These are phyloP conservation scores for Drosophila pandora DNA, from an alignment of 1,140 invertebrate genomes.

Conservation along the genomic window DNA sequence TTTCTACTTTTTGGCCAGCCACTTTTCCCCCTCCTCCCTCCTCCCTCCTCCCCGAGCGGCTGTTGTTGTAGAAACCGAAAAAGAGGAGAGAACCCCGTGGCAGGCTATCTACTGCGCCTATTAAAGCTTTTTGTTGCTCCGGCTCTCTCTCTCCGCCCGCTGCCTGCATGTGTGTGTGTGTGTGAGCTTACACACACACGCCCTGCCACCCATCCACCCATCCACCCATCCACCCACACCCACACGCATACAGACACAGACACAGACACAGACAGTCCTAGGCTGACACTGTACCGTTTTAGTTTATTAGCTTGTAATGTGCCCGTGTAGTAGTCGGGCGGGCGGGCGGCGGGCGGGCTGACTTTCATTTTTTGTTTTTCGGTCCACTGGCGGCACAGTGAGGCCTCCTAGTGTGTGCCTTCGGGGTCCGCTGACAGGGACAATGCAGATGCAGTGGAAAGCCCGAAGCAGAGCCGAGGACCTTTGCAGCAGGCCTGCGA, in stretches of 20 bases:
- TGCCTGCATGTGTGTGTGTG: conserved; percentile 22
- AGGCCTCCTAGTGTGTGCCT: neutral
- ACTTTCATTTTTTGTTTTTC: neutral
- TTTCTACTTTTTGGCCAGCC: conserved; percentile 8
- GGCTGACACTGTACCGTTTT: conserved; percentile 51
- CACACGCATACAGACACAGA: conserved; percentile 1
- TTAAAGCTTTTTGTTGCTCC: conserved; percentile 44
- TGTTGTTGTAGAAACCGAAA: conserved; percentile 4
- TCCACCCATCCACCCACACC: neutral
- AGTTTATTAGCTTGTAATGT: conserved; percentile 48
- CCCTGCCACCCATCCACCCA: neutral
- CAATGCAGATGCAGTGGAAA: no score
- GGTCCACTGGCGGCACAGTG: conserved; percentile 8
- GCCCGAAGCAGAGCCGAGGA: no score
- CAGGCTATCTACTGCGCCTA: conserved; percentile 57
- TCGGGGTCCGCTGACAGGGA: neutral
- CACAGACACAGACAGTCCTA: conserved; percentile 15
- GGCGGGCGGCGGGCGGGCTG: neutral
- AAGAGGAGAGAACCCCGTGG: conserved; percentile 23
- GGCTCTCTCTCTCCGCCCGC: conserved; percentile 25
- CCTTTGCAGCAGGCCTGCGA: no score
- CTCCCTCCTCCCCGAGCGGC: neutral
- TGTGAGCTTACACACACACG: conserved; percentile 29
- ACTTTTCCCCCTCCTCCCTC: conserved; percentile 44
- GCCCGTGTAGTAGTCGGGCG: conserved; percentile 9